Conservation (phyloP, 2,113 vertebrate species). For the Myrmecobius fasciatus region DNA sequence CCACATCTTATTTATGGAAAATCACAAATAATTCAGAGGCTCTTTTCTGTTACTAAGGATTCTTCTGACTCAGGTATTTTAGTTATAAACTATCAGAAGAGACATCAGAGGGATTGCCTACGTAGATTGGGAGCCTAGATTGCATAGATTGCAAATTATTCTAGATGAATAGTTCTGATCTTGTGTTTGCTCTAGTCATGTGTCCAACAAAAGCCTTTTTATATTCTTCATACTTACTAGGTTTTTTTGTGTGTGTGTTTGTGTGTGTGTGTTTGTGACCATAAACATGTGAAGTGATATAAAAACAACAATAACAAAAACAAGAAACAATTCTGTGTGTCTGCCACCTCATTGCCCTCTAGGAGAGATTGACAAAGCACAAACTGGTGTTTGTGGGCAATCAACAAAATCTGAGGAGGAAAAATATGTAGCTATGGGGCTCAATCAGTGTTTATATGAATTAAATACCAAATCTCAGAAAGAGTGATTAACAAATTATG, state of each 20-base stretch:
- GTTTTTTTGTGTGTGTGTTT: neutral
- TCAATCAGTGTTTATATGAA: neutral
- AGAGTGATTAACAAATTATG: neutral
- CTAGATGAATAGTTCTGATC: slow-evolving; percentile 28
- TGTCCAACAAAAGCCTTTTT: neutral
- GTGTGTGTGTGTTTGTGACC: neutral
- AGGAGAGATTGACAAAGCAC: neutral
- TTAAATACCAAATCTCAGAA: neutral
- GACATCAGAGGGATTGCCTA: slow-evolving; percentile 36
- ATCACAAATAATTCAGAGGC: neutral
- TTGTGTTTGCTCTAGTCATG: slow-evolving; percentile 33
- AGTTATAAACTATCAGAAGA: slow-evolving; percentile 4
- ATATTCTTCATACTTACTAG: neutral
- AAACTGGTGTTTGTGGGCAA: neutral
- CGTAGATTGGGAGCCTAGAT: neutral
- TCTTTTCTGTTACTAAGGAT: neutral
- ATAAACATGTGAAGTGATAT: neutral
- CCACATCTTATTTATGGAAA: slow-evolving; percentile 15
- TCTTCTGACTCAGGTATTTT: slow-evolving; percentile 4
- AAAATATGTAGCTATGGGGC: neutral
- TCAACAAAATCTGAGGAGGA: neutral
- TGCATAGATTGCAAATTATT: slow-evolving; percentile 32
- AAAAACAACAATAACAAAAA: neutral
- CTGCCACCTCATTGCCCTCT: neutral
- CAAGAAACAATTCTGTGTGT: neutral